Percentiles rank a stretch among this genome's conserved stretches.
Conservation (phyloP, 2,888 invertebrate genomes). For the Siphlonurus alternatus region DNA sequence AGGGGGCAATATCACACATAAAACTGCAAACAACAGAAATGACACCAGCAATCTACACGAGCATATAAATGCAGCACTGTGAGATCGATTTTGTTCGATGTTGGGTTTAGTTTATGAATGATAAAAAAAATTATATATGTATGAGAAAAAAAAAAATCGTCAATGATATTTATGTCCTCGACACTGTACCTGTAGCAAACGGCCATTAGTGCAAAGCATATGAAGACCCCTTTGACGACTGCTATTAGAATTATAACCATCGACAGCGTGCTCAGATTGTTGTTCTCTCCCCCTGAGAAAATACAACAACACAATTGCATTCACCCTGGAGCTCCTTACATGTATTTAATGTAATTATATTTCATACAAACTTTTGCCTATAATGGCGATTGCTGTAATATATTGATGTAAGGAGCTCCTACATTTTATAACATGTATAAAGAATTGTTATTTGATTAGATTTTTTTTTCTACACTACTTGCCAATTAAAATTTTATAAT, state of each 20-base stretch:
- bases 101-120: neutral
- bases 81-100: constrained; percentile 4
- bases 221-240: constrained; percentile 86
- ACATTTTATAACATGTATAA: too few species aligned
- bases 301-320: neutral
- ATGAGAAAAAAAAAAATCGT: neutral
- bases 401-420: too few species aligned
- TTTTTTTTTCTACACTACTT: too few species aligned
- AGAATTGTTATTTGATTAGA: too few species aligned
- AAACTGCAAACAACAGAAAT: constrained; percentile 6
- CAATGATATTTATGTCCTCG: neutral
- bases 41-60: constrained; percentile 10
- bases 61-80: neutral
- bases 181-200: constrained; percentile 80
- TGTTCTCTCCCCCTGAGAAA: constrained; percentile 42
- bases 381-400: too few species aligned
- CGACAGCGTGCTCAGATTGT: constrained; percentile 74
- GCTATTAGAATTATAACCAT: constrained; percentile 87
- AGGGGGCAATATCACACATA: constrained; percentile 3
- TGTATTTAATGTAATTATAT: neutral
- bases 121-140: neutral
- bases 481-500: too few species aligned
- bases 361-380: neutral
- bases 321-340: neutral
- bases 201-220: constrained; percentile 88